Base-by-base conservation (phyloP, 2,113 vertebrate species). In the Galbula dea region DNA sequence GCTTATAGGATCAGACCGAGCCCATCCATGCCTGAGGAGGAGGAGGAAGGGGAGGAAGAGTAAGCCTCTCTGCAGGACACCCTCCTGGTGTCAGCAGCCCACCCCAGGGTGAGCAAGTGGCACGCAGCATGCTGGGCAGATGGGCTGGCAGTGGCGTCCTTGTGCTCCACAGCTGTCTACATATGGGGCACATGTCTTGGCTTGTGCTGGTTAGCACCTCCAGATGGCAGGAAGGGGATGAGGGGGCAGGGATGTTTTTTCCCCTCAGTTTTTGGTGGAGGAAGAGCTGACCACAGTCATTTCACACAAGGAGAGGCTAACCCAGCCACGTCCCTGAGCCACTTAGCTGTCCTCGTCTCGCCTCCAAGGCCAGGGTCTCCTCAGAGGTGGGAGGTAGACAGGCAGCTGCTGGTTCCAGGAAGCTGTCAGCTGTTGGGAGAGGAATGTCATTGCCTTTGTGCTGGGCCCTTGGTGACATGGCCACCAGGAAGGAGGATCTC, bases 151-250 rank as follows among this genome's bases (percentile, higher is more conserved):
- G 94, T 24, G 2, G 76, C 10, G 1, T 68, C 86, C 72, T 72
- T 4, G 73, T 9, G 0, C 63, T 46, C 59, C 1, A 10, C 96
- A 96, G 95, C 96, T 96, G 95, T 39, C 72, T 85, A 52, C 96
- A 91, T 95, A 92, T 61, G 94, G 93, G 93, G 74, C 96, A 77
- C 89, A 76, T 59, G 94, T 89, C 94, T 73, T 9, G 15, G 80
- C 86, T 90, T 67, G 81, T 87, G 93, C 73, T 13, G 1, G 63
- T 82, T 49, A 10, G 71, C 78, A n/a, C 83, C 82, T 73, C 94
- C 96, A 96, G 93, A 95, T 96, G 94, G 95, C 95, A 95, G 93
- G 89, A 92, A 96, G 87, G 68, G 77, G 36, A n/a, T n/a, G n/a
- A n/a, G n/a, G n/a, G n/a, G 26, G 49, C 69, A 46, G 48, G 76